These are phyloP conservation scores for Pogonognathellus flavescens DNA, from an alignment of 1,140 invertebrate genomes.

Conservation along the genomic window DNA sequence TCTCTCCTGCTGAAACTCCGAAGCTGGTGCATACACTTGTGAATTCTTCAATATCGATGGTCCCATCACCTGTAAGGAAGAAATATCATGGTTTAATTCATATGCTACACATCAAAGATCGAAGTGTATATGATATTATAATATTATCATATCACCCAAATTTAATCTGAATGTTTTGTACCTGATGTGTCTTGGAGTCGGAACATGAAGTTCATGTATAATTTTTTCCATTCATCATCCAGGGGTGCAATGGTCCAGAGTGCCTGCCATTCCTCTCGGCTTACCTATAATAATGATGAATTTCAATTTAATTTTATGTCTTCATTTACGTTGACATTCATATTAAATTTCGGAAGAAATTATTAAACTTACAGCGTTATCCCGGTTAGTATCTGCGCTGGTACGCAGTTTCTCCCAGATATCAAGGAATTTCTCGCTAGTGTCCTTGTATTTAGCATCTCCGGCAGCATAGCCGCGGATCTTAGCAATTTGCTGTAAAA, in stretches of 20 bases:
- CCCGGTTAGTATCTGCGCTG: conserved; percentile 84
- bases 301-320: conserved; percentile 23
- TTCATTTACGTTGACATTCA: background rate
- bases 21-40: conserved; percentile 84
- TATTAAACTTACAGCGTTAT: conserved; percentile 79
- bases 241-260: conserved; percentile 87
- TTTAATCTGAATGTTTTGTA: conserved; percentile 65
- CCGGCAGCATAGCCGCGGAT: conserved; percentile 75
- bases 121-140: no score
- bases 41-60: conserved; percentile 85
- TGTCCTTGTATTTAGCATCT: conserved; percentile 80
- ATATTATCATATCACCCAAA: background rate
- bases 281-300: conserved; percentile 69
- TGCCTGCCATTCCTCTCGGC: conserved; percentile 83
- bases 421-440: conserved; percentile 81
- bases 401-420: conserved; percentile 86
- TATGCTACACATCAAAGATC: no score
- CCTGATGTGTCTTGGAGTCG: conserved; percentile 86
- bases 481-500: conserved; percentile 81
- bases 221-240: conserved; percentile 82
- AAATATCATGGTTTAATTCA: background rate
- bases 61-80: conserved; percentile 76
- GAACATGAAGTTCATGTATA: conserved; percentile 89
- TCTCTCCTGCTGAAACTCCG: conserved; percentile 79
- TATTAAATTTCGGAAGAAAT: background rate